Base-by-base conservation (phyloP, 1,140 invertebrate genomes). In the Lordiphosa clarofinis region DNA sequence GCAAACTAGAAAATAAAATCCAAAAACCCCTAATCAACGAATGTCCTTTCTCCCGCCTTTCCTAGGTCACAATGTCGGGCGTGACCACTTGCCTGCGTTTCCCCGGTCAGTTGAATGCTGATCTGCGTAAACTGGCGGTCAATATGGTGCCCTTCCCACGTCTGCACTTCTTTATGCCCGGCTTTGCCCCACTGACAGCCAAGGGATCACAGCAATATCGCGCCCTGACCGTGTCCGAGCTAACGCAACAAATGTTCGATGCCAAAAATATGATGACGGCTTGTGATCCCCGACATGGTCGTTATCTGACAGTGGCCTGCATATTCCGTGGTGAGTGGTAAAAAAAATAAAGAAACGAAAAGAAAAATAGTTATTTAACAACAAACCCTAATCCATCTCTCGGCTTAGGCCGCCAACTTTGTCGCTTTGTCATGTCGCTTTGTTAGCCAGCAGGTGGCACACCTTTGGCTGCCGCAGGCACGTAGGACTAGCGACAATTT, bases 101-200 rank as follows among this genome's bases (percentile, higher is more conserved):
- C 90, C 95, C 95, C 2, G 95, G 95, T 49, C 95, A 96, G 87
- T 78, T 96, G 58, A 96, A 96, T 82, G 96, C 97, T 43, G 97
- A 99, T 91, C 90, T 99, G 37, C 92, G 97, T 50, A 99, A 99
- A 91, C 89, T 99, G 65, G 97, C 97, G 24, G 97, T 99, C 11
- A 98, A 99, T 90, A 98, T 99, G 97, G 97, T 99, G 35, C 97
- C 97, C 48, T 99, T 97, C 91, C 97, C 97, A 37, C 93, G 97
- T 86, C 92, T 99, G 21, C 97, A 99, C 89, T 99, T 99, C 93
- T 99, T 98, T 90, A 97, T 97, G 93, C 97, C 97, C 33, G 97
- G 97, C 9, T 99, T 98, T 89, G 97, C 97, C 6, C 97, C 97
- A 8, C 91, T 99, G 1, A 98, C 97, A 10, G 96, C 96, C 38